A percentile compares a stretch with the other conserved stretches of the same genome.
phyloP scores from a whole-genome alignment of 2,797 vertebrate species.

The Nyctibius grandis region DNA sequence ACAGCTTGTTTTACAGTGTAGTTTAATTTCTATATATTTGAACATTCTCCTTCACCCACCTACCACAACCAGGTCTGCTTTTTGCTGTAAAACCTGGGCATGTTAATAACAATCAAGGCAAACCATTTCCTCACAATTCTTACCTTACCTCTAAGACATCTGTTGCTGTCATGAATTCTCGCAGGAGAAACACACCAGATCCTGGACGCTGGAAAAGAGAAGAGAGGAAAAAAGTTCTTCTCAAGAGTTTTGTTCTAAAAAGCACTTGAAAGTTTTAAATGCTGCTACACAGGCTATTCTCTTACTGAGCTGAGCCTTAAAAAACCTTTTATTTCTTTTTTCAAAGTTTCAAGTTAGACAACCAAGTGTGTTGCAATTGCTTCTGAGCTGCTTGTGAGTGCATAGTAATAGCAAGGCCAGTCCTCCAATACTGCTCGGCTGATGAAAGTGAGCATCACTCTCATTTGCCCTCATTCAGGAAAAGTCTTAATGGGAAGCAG shows the following conservation, averaged over 20 bases:
- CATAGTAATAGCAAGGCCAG: slow-evolving; percentile 43
- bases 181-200: neutral
- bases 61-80: neutral
- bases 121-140: neutral
- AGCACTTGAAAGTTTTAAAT: slow-evolving; percentile 37
- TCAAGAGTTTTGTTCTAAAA: neutral
- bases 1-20: neutral
- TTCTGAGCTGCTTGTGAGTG: slow-evolving; percentile 46
- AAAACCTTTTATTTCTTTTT: neutral
- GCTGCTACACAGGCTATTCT: neutral
- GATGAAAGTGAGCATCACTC: slow-evolving; percentile 57
- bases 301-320: neutral
- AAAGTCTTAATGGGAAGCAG: slow-evolving; percentile 52
- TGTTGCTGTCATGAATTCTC: neutral
- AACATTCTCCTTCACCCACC: neutral
- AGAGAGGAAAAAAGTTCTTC: neutral
- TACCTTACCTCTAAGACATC: neutral
- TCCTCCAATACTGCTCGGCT: neutral
- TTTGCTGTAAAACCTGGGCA: neutral
- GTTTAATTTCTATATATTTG: neutral
- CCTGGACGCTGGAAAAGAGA: neutral
- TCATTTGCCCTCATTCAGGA: slow-evolving; percentile 60
- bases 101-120: neutral
- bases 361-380: slow-evolving; percentile 45
- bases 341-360: slow-evolving; percentile 37